These are phyloP conservation scores for Synchiropus splendidus DNA, from an alignment of 2,113 vertebrate species.

Conservation along the genomic window DNA sequence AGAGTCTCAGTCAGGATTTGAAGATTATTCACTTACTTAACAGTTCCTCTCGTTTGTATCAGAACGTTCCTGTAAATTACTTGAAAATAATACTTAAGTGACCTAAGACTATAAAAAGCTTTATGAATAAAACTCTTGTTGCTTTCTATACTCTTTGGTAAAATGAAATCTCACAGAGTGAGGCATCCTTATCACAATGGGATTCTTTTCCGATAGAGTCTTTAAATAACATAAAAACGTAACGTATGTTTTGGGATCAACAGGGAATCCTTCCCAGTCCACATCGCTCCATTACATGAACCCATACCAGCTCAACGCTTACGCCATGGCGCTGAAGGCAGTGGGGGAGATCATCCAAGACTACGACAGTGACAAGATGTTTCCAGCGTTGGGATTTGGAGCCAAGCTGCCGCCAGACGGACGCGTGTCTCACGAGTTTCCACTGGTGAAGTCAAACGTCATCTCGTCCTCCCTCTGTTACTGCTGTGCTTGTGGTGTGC, in stretches of 20 bases:
- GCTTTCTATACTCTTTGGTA: no score
- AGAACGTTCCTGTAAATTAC: no score
- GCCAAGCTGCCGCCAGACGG: conserved; percentile 89
- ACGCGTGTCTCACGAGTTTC: conserved; percentile 85
- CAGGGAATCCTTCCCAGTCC: conserved; percentile 85
- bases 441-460: conserved; percentile 64
- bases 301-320: conserved; percentile 91
- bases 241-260: not conserved
- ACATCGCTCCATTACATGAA: conserved; percentile 94
- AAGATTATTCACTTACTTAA: no score
- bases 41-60: no score
- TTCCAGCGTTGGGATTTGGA: conserved; percentile 85
- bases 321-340: conserved; percentile 83
- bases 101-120: no score
- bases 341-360: conserved; percentile 93
- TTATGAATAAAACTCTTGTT: no score
- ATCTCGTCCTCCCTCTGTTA: not conserved
- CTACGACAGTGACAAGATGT: conserved; percentile 94
- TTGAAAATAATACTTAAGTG: no score
- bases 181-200: no score
- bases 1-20: no score
- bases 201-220: no score
- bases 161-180: no score
- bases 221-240: no score
- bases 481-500: not conserved